Evolutionary conservation across 2,888 invertebrate species (phyloP).

Genomic region (Prosapia bicincta): DNA sequence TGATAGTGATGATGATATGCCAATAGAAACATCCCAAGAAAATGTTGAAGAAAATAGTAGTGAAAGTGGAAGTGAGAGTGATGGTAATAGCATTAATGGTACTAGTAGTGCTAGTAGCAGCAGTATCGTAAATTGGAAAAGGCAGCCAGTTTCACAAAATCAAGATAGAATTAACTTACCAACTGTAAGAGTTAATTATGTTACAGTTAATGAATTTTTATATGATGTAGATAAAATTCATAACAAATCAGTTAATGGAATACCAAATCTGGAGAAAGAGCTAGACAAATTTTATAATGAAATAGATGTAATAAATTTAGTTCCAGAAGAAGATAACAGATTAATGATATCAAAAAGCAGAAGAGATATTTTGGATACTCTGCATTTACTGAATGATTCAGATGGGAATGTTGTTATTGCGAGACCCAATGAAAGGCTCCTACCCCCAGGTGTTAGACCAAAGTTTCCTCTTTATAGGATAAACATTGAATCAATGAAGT

Average conservation of each 20-base stretch:
- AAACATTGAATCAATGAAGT: background rate
- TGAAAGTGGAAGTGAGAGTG: background rate
- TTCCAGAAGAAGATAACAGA: conserved; percentile 2
- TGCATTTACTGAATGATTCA: conserved; percentile 5
- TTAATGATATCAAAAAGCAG: background rate
- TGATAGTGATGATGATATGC: conserved; percentile 27
- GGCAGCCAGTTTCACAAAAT: background rate
- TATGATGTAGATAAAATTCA: background rate
- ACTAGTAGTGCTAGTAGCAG: conserved; percentile 12
- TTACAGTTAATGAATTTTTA: conserved; percentile 14
- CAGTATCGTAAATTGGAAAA: conserved; percentile 26
- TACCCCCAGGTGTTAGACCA: conserved; percentile 3
- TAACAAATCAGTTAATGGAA: background rate
- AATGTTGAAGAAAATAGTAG: background rate
- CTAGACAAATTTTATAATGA: conserved; percentile 5
- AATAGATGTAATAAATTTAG: conserved; percentile 21
- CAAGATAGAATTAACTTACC: background rate
- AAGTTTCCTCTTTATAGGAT: conserved; percentile 11
- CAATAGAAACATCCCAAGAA: conserved; percentile 16
- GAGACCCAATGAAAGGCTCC: conserved; percentile 1
- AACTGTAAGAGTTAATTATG: background rate
- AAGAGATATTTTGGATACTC: conserved; percentile 14
- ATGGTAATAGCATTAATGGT: too few relatives aligned
- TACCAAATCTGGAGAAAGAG: background rate
- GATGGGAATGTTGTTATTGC: conserved; percentile 12